Percentiles rank a stretch among this genome's conserved stretches.
Conservation (phyloP, 2,888 invertebrate genomes). For the Pandemis corylana region DNA sequence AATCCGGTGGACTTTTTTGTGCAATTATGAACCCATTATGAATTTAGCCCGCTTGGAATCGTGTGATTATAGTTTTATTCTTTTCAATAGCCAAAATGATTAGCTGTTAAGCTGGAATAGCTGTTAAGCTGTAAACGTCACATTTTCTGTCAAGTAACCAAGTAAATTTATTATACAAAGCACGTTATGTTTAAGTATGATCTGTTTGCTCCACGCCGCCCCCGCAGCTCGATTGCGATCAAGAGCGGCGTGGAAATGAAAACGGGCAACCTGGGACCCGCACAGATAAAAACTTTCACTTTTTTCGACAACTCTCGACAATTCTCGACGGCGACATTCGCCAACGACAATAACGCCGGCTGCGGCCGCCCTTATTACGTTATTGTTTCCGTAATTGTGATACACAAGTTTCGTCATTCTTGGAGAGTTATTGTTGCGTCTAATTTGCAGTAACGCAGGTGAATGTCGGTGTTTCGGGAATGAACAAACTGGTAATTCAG, state of each 20-base stretch:
- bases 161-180: conserved; percentile 12
- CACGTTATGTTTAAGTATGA: conserved; percentile 1
- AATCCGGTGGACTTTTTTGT: background rate
- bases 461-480: conserved; percentile 3
- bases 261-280: conserved; percentile 74
- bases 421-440: conserved; percentile 33
- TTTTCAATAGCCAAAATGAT: too few species aligned
- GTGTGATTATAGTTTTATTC: too few species aligned
- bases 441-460: conserved; percentile 37
- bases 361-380: conserved; percentile 72
- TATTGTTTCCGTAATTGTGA: conserved; percentile 73
- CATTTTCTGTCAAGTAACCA: background rate
- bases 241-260: conserved; percentile 76
- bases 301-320: conserved; percentile 72
- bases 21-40: background rate
- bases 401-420: conserved; percentile 65
- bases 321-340: conserved; percentile 74
- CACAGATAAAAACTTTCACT: conserved; percentile 82
- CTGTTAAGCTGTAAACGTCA: background rate
- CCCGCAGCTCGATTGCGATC: conserved; percentile 69
- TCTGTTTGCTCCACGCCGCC: conserved; percentile 55
- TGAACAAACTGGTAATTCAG: background rate
- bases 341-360: conserved; percentile 70
- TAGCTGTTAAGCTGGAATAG: background rate
- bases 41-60: too few species aligned